phyloP scores from a whole-genome alignment of 1,140 invertebrate species.

The Zaprionus gabonicus region DNA sequence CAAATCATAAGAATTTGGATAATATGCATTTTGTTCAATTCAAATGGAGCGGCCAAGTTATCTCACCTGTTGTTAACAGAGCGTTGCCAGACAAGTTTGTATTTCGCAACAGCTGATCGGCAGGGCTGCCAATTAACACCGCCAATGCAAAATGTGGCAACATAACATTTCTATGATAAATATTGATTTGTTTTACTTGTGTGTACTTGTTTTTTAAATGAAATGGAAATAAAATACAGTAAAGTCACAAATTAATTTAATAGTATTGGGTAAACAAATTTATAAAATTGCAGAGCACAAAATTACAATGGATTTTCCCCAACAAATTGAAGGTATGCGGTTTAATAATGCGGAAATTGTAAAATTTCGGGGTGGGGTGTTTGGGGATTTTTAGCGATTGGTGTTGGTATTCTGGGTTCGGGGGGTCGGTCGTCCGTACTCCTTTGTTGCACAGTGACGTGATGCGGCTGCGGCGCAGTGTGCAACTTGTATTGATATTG shows the following conservation, averaged over 20 bases:
- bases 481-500: constrained; percentile 73
- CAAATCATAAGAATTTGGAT: not conserved
- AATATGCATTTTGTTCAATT: not conserved
- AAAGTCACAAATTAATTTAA: constrained; percentile 8
- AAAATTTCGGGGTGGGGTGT: constrained; percentile 2
- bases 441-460: constrained; percentile 73
- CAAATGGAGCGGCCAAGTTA: not conserved
- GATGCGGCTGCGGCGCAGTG: constrained; percentile 70
- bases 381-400: constrained; percentile 2
- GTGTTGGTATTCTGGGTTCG: constrained; percentile 13
- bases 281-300: constrained; percentile 24
- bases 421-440: constrained; percentile 44
- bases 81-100: constrained; percentile 20
- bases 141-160: constrained; percentile 10
- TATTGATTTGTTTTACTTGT: constrained; percentile 55
- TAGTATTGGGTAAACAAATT: not conserved
- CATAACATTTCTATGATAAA: constrained; percentile 23
- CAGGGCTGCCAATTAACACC: constrained; percentile 15
- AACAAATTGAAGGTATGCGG: constrained; percentile 65
- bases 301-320: constrained; percentile 58
- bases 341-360: constrained; percentile 12
- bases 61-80: constrained; percentile 38
- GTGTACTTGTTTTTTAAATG: constrained; percentile 32
- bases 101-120: constrained; percentile 21
- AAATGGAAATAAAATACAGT: constrained; percentile 41